Base-by-base conservation (phyloP, 2,113 vertebrate genomes). In the Tauraco erythrolophus region DNA sequence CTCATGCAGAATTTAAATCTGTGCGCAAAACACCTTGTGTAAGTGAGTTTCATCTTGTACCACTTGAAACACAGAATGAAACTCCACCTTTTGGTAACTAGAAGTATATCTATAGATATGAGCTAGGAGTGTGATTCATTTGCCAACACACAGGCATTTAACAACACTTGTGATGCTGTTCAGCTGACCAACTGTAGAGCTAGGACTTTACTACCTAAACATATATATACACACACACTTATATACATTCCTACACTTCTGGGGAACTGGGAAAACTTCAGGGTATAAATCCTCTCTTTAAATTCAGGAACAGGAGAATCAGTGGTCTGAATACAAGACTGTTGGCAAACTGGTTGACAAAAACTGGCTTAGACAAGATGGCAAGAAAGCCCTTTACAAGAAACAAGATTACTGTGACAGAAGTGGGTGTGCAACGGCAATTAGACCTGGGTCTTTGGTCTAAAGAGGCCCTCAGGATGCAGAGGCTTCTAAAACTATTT, bases 61-160 rank as follows among this genome's bases (percentile, higher is more conserved):
- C 14, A 68, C 10, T 39, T 46, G 46, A 61, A 77, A 56, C 25
- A 41, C 48, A 54, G 24, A 61, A 24, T 61, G 69, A 54, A 76
- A 76, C 37, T 39, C 28, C 2, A 17, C 22, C 16, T 7, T 77
- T 85, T 46, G 16, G 7, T 39, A 65, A 79, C 27, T 10, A 46
- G 24, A n/a, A 5, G 15, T 71, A 28, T 19, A 2, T 19, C 8
- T n/a, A 24, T 14, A 46, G 4, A 21, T n/a, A 39, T 1, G 4
- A 72, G 51, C 11, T 30, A 66, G 24, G 39, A 7, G 1, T 1
- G 1, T 35, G 24, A 60, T 46, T 60, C 11, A 39, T 56, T 77
- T 77, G 14, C 9, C 64, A 69, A 3, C 33, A 27, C 39, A 41
- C 6, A 18, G 30, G 16, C 16, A 45, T 71, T 64, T 48, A 35